phyloP scores from a whole-genome alignment of 2,113 vertebrate species.

The Menidia beryllina region DNA sequence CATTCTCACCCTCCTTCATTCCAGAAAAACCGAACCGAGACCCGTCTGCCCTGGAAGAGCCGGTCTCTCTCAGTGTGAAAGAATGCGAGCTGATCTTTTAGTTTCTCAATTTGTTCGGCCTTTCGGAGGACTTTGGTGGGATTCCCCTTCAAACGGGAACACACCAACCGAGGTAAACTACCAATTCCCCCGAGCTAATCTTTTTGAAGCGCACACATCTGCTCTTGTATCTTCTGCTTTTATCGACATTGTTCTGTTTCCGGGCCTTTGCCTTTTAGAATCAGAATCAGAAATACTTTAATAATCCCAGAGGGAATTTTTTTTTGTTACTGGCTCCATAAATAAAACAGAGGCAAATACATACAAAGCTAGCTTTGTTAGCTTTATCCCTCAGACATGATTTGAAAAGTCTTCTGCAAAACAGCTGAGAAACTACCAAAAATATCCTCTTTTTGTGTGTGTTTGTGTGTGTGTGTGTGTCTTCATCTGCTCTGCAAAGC shows the following conservation, averaged over 20 bases:
- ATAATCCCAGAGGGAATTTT: too few species aligned
- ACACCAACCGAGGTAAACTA: background rate
- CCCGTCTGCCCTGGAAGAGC: background rate
- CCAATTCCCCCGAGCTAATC: slow-evolving; percentile 1
- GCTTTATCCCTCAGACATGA: too few species aligned
- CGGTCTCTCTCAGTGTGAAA: background rate
- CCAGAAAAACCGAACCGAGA: background rate
- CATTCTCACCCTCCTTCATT: background rate
- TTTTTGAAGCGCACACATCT: slow-evolving; percentile 6
- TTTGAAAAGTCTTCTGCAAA: background rate
- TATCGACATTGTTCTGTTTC: background rate
- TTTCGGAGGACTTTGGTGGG: background rate
- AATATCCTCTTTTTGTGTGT: too few species aligned
- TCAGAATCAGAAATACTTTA: too few species aligned
- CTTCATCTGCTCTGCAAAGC: too few species aligned
- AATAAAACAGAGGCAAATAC: too few species aligned
- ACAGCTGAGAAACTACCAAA: too few species aligned
- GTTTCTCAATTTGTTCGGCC: slow-evolving; percentile 12
- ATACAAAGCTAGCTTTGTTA: too few species aligned
- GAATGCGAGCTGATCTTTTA: background rate
- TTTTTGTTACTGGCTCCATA: too few species aligned
- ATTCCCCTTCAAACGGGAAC: slow-evolving; percentile 14
- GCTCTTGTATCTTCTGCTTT: background rate
- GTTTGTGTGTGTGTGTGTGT: too few species aligned
- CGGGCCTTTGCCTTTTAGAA: background rate